Evolutionary conservation across 2,797 vertebrate genomes (phyloP), one percentile per base, ranked within the genome.

Genomic region (Fundulus diaphanus): DNA sequence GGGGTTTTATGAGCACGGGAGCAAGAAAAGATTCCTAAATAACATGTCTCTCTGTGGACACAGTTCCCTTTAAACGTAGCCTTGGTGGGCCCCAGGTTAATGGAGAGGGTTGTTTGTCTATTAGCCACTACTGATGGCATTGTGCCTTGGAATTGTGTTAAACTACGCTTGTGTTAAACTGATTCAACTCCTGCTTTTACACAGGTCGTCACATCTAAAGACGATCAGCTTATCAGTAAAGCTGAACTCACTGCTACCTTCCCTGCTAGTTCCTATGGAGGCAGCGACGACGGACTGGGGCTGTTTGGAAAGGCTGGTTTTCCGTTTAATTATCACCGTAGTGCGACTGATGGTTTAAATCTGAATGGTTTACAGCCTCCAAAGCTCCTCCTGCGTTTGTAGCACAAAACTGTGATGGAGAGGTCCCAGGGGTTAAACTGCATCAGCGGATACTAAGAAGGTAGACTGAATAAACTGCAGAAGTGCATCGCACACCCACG

Each of bases 361-460:
- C 74, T 56, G 44, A 82, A 61, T 49, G 29, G 76, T 76, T 68
- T 69, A 72, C 69, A 76, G 72, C 33, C 61, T 79, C 57, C 63
- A 67, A 83, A 86, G 52, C 72, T 72, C 13, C 18, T 63, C 63
- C 51, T 68, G 44, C 49, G 33, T 68, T 56, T 80, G 31, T 5
- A 40, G 73, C 63, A 35, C 73, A 69, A 70, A 82, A 67, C 70
- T 67, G 73, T 81, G 81, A 80, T 29, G 73, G 56, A 81, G 72
- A 46, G 44, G 31, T 20, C 61, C 49, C 68, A 18, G 56, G 65
- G 68, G 57, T 20, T 0, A 78, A 83, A 79, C 33, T 75, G 69
- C 72, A 85, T 81, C 85, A 83, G 42, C 46, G 33, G 29, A 33
- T 73, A 79, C 70, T 46, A 56, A 70, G 85, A 76, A 75, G 68